Percentiles rank a stretch among this genome's conserved stretches.
phyloP scores from a whole-genome alignment of 2,113 vertebrate species.

The Cisticola juncidis region DNA sequence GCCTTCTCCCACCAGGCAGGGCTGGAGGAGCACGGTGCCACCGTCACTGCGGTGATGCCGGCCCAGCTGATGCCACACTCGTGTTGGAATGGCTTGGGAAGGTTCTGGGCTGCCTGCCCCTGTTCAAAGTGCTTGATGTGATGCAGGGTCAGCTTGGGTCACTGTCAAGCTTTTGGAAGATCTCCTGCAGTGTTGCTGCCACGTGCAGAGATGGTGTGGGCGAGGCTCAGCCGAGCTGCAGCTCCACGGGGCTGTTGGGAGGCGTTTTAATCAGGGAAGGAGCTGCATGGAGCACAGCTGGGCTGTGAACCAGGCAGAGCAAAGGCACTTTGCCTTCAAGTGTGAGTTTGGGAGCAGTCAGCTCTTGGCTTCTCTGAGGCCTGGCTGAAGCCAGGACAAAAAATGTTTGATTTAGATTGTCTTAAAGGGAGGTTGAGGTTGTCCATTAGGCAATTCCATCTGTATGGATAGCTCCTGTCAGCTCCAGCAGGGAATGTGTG shows the following conservation, averaged over 20 bases:
- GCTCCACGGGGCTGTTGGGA: neutral
- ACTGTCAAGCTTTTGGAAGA: neutral
- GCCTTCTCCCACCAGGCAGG: neutral
- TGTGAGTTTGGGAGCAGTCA: neutral
- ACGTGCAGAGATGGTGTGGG: neutral
- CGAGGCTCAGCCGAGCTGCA: neutral
- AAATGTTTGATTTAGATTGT: neutral
- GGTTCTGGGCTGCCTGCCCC: neutral
- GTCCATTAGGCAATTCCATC: neutral
- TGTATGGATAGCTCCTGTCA: neutral
- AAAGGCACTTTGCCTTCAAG: neutral
- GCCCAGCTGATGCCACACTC: accelerated
- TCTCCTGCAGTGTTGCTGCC: neutral
- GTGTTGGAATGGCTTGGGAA: neutral
- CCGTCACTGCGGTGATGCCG: neutral
- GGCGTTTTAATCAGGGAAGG: neutral
- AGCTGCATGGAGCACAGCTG: neutral
- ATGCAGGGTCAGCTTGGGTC: neutral
- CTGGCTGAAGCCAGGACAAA: neutral
- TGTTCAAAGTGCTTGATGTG: neutral
- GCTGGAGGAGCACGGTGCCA: neutral
- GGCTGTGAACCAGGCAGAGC: neutral
- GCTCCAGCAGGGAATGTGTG: neutral
- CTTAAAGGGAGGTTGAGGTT: neutral
- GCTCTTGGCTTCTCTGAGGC: neutral